A percentile compares a stretch with the other conserved stretches of the same genome.
Evolutionary conservation across 2,888 invertebrate genomes (phyloP).

Genomic region (Papilio elwesi): DNA sequence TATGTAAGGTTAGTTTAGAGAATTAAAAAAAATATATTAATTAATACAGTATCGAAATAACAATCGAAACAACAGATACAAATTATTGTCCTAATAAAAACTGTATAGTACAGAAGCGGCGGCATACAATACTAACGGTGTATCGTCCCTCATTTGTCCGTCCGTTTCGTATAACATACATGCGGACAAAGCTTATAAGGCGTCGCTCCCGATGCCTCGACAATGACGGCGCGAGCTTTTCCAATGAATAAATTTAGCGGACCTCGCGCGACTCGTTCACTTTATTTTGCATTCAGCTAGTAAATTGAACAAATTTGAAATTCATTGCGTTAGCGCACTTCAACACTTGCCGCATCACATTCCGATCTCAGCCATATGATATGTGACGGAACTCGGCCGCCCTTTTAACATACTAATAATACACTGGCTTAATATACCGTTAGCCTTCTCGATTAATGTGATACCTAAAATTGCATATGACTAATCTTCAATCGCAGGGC

Average conservation of each 20-base stretch:
- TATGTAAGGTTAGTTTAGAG: too few relatives aligned
- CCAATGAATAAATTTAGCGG: slow-evolving; percentile 71
- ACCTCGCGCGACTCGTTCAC: slow-evolving; percentile 48
- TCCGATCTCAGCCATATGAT: slow-evolving; percentile 29
- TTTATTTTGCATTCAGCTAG: slow-evolving; percentile 61
- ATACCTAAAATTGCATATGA: too few relatives aligned
- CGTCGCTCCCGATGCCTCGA: slow-evolving; percentile 36
- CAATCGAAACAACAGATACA: too few relatives aligned
- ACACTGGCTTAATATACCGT: neutral
- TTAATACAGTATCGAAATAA: too few relatives aligned
- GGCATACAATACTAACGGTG: neutral
- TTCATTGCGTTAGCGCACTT: slow-evolving; percentile 57
- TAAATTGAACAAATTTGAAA: slow-evolving; percentile 71
- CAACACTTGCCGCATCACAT: slow-evolving; percentile 41
- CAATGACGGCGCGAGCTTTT: slow-evolving; percentile 55
- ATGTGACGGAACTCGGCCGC: slow-evolving; percentile 24
- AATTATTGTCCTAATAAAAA: too few relatives aligned
- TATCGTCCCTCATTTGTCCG: slow-evolving; percentile 14
- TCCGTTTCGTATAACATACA: slow-evolving; percentile 8
- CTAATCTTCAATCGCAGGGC: too few relatives aligned
- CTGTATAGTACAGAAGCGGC: too few relatives aligned
- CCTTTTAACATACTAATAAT: slow-evolving; percentile 6
- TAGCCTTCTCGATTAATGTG: neutral
- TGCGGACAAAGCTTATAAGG: slow-evolving; percentile 17
- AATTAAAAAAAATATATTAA: too few relatives aligned